phyloP scores from a whole-genome alignment of 2,113 vertebrate species.

The Chionis minor region DNA sequence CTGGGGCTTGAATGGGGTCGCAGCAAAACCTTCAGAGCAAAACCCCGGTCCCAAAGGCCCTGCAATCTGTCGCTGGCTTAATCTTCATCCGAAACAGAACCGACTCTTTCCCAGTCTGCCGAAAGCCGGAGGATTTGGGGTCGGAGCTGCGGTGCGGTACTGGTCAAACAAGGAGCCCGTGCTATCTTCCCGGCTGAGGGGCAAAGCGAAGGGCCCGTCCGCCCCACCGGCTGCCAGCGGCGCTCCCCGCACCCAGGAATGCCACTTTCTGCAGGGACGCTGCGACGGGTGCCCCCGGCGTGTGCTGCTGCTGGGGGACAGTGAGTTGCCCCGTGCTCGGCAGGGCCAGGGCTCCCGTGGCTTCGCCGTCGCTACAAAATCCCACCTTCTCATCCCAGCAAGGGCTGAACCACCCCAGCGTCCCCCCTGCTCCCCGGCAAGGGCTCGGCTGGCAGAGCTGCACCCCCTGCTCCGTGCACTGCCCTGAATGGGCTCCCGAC shows the following conservation, averaged over 20 bases:
- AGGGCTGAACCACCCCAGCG: not conserved
- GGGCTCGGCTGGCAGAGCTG: fast-evolving
- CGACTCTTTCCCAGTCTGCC: not conserved
- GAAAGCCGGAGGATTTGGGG: not conserved
- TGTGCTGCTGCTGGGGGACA: fast-evolving
- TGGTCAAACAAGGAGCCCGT: not conserved
- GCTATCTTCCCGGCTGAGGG: not conserved
- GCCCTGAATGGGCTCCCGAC: not conserved
- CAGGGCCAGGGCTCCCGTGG: not conserved
- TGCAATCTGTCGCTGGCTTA: not conserved
- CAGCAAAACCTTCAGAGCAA: not conserved
- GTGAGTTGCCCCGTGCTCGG: not conserved
- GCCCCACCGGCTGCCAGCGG: not conserved
- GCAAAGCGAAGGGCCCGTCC: not conserved
- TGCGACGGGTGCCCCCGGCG: not conserved
- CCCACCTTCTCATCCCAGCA: not conserved
- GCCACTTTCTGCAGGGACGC: not conserved
- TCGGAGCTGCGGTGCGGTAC: not conserved
- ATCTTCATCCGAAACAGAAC: not conserved
- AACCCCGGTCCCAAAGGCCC: not conserved
- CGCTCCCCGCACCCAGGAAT: not conserved
- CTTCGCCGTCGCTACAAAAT: not conserved
- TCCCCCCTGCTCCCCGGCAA: not conserved
- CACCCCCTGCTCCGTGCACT: fast-evolving
- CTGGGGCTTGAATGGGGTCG: not conserved